phyloP scores from a whole-genome alignment of 2,113 vertebrate genomes.

The Boulengeromyrus knoepffleri region DNA sequence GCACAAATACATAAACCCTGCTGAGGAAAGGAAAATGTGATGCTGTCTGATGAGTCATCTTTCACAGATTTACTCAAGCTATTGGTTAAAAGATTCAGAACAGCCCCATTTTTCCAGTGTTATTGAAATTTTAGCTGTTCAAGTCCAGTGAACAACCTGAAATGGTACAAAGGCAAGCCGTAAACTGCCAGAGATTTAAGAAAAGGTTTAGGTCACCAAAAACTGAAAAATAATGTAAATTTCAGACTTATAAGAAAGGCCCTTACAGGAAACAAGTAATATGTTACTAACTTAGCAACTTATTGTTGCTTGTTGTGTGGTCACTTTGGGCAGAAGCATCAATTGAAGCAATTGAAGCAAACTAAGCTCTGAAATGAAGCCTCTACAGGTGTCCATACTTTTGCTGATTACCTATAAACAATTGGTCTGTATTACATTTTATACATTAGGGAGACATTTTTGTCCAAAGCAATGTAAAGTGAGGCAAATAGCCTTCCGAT shows the following conservation, averaged over 20 bases:
- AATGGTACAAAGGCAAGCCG: not conserved
- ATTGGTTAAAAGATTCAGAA: not conserved
- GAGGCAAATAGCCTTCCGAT: not conserved
- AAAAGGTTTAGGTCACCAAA: not conserved
- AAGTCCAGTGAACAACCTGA: not conserved
- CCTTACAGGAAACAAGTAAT: not conserved
- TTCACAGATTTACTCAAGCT: not conserved
- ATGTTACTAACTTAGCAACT: not conserved
- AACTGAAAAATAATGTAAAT: not conserved
- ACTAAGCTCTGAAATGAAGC: not conserved
- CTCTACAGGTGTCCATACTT: not conserved
- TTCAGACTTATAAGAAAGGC: not conserved
- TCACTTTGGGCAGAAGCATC: not conserved
- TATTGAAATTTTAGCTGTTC: not conserved
- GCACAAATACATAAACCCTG: not conserved
- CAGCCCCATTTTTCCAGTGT: not conserved
- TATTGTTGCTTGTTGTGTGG: too few relatives aligned
- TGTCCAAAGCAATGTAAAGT: not conserved
- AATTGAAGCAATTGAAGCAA: not conserved
- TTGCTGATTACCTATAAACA: not conserved
- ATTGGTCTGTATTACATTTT: not conserved
- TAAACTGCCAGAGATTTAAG: not conserved
- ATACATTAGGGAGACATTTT: not conserved
- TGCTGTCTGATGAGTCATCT: not conserved
- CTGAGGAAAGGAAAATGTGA: not conserved